Evolutionary conservation across 2,888 invertebrate genomes (phyloP).

Genomic region (Amblyjoppa fuscipennis): DNA sequence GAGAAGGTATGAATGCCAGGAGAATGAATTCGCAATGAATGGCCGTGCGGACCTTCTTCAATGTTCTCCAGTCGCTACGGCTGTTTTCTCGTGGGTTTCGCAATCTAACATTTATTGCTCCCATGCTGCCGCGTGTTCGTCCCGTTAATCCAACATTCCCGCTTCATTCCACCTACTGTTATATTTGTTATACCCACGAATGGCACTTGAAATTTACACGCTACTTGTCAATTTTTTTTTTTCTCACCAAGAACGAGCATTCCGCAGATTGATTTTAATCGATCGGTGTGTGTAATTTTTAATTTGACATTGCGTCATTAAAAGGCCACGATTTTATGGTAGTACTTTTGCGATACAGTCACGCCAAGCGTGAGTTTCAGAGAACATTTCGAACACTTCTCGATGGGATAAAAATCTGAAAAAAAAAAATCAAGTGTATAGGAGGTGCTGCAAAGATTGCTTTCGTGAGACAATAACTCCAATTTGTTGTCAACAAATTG

Average conservation of each 20-base stretch:
- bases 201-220: not conserved
- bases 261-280: not conserved
- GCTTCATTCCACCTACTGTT: not conserved
- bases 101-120: constrained; percentile 65
- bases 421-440: no score
- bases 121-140: constrained; percentile 13
- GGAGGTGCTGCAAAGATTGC: no score
- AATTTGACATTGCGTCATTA: no score
- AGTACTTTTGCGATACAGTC: no score
- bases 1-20: constrained; percentile 57
- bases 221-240: not conserved
- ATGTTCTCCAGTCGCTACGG: constrained; percentile 31
- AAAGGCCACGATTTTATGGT: no score
- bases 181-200: not conserved
- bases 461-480: no score
- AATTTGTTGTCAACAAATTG: no score
- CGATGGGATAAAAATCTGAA: no score
- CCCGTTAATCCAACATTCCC: constrained; percentile 34
- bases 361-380: no score
- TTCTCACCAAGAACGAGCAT: not conserved
- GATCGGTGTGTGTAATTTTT: not conserved
- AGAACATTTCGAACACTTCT: no score
- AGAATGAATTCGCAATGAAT: constrained; percentile 62
- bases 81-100: constrained; percentile 51
- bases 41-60: constrained; percentile 60